These are phyloP conservation scores for Aplodontia rufa DNA, from an alignment of 2,113 vertebrate genomes.

Conservation along the genomic window DNA sequence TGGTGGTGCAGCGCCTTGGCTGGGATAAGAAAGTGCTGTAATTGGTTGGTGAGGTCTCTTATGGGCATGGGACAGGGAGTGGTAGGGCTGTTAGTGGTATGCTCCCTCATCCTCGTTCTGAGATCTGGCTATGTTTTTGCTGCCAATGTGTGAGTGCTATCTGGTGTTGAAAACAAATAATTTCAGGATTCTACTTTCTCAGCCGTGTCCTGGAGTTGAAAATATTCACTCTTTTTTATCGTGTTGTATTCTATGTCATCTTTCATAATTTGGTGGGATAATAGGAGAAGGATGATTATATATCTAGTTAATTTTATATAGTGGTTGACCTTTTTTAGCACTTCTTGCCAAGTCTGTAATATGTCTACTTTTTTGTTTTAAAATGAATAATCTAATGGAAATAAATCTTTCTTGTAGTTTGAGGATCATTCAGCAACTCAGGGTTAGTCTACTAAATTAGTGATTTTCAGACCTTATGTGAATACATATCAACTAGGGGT, in stretches of 20 bases:
- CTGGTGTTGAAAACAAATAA: neutral
- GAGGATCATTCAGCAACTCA: neutral
- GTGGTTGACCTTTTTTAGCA: neutral
- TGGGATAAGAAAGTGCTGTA: neutral
- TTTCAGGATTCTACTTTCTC: neutral
- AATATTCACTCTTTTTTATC: neutral
- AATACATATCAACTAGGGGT: accelerated
- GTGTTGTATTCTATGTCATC: neutral
- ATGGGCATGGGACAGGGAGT: neutral
- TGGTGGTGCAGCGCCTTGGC: neutral
- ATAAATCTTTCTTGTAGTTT: neutral
- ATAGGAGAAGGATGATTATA: neutral
- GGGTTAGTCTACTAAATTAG: neutral
- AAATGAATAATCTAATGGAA: neutral
- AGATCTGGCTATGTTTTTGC: neutral
- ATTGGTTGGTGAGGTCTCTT: neutral
- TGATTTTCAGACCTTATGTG: neutral
- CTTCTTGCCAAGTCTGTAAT: neutral
- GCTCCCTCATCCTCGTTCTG: neutral
- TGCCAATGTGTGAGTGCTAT: neutral
- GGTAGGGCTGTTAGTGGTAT: accelerated
- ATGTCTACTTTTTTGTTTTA: neutral
- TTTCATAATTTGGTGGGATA: neutral
- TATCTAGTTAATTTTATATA: neutral
- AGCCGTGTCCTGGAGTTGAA: neutral